Percentiles rank a stretch among this genome's conserved stretches.
Evolutionary conservation across 2,113 vertebrate genomes (phyloP).

Genomic region (Cyrtonyx montezumae): DNA sequence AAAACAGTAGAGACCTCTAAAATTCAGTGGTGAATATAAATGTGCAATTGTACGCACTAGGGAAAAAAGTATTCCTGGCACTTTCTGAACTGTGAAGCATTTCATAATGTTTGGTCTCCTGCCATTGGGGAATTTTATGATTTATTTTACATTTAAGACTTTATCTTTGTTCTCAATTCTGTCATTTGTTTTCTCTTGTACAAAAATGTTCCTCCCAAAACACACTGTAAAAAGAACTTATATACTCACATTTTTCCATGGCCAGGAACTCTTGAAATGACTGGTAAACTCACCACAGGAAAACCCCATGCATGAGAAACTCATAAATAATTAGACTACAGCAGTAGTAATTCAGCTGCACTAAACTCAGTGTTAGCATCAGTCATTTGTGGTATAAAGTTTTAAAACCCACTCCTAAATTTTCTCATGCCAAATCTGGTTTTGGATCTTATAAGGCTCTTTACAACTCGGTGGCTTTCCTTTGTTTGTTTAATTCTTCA

Average conservation of each 20-base stretch:
- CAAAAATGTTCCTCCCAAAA: background rate
- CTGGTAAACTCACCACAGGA: background rate
- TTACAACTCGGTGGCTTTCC: background rate
- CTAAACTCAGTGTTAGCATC: background rate
- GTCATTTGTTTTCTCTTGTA: background rate
- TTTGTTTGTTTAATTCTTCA: background rate
- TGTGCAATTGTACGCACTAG: background rate
- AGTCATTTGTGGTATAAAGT: background rate
- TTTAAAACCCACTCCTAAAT: background rate
- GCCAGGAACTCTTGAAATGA: background rate
- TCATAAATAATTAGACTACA: background rate
- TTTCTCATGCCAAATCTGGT: background rate
- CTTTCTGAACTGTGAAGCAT: background rate
- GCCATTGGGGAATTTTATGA: background rate
- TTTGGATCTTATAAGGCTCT: background rate
- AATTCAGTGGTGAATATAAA: background rate
- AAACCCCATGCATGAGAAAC: background rate
- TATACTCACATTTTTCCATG: background rate
- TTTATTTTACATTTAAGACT: background rate
- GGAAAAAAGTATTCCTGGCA: background rate
- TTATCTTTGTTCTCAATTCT: background rate
- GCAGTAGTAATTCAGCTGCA: background rate
- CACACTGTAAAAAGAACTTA: background rate
- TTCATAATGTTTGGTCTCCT: background rate
- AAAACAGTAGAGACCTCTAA: background rate